Conservation (phyloP, 2,888 invertebrate species). For the Pteria penguin region DNA sequence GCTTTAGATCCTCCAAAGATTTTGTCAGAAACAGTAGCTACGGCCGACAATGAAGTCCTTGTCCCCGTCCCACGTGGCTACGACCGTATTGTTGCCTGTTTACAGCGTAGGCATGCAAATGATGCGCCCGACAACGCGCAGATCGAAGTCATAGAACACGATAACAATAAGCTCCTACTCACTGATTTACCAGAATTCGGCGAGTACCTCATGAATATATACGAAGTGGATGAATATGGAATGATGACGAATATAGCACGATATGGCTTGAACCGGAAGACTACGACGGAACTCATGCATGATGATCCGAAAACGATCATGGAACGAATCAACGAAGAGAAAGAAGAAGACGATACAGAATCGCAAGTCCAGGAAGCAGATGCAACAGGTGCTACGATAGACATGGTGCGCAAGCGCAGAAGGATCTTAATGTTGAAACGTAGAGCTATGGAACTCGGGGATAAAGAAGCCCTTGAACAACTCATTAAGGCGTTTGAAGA, state of each 20-base stretch:
- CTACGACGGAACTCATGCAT: constrained; percentile 66
- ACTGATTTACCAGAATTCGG: constrained; percentile 71
- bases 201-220: constrained; percentile 73
- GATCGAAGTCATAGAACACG: constrained; percentile 63
- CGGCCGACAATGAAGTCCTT: constrained; percentile 69
- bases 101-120: constrained; percentile 70
- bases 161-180: constrained; percentile 63
- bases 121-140: constrained; percentile 64
- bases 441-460: constrained; percentile 20
- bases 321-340: constrained; percentile 63
- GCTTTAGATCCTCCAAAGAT: constrained; percentile 48
- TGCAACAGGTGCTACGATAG: constrained; percentile 20
- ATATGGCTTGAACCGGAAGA: constrained; percentile 70
- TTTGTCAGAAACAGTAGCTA: constrained; percentile 67
- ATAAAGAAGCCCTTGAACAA: constrained; percentile 20
- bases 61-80: constrained; percentile 69
- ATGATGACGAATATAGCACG: constrained; percentile 65
- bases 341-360: constrained; percentile 30
- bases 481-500: constrained; percentile 16
- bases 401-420: constrained; percentile 20
- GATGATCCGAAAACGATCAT: constrained; percentile 68
- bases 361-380: not conserved
- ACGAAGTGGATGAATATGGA: constrained; percentile 59
- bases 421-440: constrained; percentile 19
- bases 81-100: constrained; percentile 63